These are phyloP conservation scores for Aleiodes alternator DNA, from an alignment of 2,888 invertebrate species.

Conservation along the genomic window DNA sequence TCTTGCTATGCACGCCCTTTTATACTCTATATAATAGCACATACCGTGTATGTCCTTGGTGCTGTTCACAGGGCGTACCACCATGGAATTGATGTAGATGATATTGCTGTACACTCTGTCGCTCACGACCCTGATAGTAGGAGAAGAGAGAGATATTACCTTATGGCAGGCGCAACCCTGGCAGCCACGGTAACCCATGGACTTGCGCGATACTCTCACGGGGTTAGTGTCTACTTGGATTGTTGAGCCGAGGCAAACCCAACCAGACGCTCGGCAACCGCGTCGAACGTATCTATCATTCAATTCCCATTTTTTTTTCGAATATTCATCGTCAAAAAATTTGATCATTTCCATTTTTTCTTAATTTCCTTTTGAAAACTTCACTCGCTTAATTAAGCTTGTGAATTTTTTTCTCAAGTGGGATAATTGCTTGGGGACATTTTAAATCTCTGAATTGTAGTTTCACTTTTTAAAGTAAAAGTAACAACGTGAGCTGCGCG, in stretches of 20 bases:
- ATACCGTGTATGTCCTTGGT: slow-evolving; percentile 22
- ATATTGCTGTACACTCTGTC: slow-evolving; percentile 21
- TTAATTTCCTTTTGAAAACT: slow-evolving; percentile 38
- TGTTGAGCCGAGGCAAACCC: slow-evolving; percentile 49
- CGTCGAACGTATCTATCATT: slow-evolving; percentile 58
- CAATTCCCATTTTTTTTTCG: slow-evolving; percentile 28
- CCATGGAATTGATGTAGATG: slow-evolving; percentile 20
- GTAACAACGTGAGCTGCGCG: slow-evolving; percentile 55
- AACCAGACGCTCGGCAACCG: slow-evolving; percentile 64
- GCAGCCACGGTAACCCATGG: slow-evolving; percentile 59
- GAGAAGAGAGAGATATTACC: slow-evolving; percentile 2
- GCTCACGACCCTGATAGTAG: slow-evolving; percentile 25
- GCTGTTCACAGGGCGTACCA: slow-evolving; percentile 36
- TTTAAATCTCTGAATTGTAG: background rate
- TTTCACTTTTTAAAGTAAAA: background rate
- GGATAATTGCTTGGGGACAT: background rate
- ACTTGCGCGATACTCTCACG: slow-evolving; percentile 65
- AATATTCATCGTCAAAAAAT: slow-evolving; percentile 13
- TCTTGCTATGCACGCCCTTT: background rate
- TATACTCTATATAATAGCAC: background rate
- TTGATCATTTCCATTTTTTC: background rate
- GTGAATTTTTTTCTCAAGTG: slow-evolving; percentile 1
- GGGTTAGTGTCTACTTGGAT: slow-evolving; percentile 57
- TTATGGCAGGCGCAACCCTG: slow-evolving; percentile 67
- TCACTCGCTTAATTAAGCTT: background rate